phyloP scores from a whole-genome alignment of 2,113 vertebrate genomes.

The Tapirus terrestris region DNA sequence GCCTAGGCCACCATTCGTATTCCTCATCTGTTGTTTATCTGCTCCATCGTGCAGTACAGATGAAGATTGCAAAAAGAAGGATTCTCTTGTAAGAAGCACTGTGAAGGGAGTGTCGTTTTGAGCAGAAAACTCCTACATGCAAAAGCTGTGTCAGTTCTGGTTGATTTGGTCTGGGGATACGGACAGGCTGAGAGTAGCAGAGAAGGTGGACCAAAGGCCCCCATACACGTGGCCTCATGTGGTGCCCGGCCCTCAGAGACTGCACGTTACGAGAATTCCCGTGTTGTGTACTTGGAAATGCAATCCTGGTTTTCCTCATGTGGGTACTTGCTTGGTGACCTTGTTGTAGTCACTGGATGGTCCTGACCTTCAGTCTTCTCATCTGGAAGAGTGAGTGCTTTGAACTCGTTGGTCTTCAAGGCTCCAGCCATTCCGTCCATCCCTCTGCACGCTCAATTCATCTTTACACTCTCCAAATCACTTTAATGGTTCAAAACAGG shows the following conservation, averaged over 20 bases:
- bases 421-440: rapidly evolving
- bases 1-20: rapidly evolving
- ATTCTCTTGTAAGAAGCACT: neutral
- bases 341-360: rapidly evolving
- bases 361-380: neutral
- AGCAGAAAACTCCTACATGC: rapidly evolving
- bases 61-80: rapidly evolving
- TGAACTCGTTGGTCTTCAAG: no score
- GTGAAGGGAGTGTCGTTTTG: neutral
- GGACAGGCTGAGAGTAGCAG: rapidly evolving
- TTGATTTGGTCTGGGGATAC: no score
- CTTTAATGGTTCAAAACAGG: rapidly evolving
- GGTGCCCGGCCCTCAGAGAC: no score
- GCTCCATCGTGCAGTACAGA: rapidly evolving
- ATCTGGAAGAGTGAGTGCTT: neutral
- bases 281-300: rapidly evolving
- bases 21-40: neutral
- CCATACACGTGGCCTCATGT: rapidly evolving
- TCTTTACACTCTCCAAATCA: neutral
- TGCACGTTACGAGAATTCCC: neutral
- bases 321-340: rapidly evolving
- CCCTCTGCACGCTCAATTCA: no score
- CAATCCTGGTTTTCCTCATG: neutral
- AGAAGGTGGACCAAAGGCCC: neutral
- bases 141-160: neutral